phyloP scores from a whole-genome alignment of 2,888 invertebrate genomes.

The Dugesia japonica region DNA sequence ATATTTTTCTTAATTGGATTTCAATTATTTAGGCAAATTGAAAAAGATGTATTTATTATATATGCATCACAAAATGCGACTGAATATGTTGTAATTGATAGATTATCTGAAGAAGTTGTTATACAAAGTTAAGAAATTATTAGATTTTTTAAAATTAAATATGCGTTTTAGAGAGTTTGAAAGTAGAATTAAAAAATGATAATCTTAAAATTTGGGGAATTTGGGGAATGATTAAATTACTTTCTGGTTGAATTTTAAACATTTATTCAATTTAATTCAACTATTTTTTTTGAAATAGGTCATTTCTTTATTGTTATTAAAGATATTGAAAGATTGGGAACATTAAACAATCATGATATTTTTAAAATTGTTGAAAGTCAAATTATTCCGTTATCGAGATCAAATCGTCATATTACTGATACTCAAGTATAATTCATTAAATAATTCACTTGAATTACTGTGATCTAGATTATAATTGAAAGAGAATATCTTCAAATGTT shows the following conservation, averaged over 20 bases:
- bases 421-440: not conserved
- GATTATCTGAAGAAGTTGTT: not conserved
- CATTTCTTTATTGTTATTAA: not conserved
- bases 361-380: not conserved
- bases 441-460: not conserved
- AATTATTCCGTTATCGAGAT: not conserved
- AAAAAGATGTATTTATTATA: not conserved
- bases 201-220: slow-evolving; percentile 61
- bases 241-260: slow-evolving; percentile 53
- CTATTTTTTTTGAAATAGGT: not conserved
- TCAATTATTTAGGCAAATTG: not conserved
- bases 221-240: slow-evolving; percentile 65
- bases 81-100: not conserved
- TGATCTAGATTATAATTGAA: not conserved
- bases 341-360: not conserved
- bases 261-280: not conserved
- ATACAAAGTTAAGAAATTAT: not conserved
- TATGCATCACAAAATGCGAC: not conserved
- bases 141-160: too few species aligned
- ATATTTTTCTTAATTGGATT: too few species aligned
- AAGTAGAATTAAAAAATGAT: not conserved
- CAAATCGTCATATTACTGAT: not conserved
- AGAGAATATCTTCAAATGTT: slow-evolving; percentile 54
- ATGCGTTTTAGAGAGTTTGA: not conserved
- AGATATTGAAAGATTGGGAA: not conserved